These are phyloP conservation scores for Ispidina lecontei DNA, from an alignment of 2,797 vertebrate species.

Conservation along the genomic window DNA sequence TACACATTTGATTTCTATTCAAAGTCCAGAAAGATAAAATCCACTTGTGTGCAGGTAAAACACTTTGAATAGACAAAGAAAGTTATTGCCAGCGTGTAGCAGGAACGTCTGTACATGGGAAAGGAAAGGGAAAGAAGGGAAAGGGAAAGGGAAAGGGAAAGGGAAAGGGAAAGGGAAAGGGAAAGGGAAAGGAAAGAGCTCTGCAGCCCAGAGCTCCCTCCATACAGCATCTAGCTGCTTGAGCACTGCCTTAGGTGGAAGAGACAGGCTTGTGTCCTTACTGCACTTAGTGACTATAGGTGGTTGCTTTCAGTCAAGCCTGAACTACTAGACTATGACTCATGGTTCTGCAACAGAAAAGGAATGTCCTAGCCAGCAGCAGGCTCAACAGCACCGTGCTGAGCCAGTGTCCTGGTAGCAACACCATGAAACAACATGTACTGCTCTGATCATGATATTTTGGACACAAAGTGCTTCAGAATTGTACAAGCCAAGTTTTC, in stretches of 20 bases:
- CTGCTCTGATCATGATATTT: accelerated
- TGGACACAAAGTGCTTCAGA: background rate
- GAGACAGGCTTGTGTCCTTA: background rate
- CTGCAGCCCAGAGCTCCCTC: conserved; percentile 52
- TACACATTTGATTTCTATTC: conserved; percentile 31
- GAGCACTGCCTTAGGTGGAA: background rate
- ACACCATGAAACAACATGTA: background rate
- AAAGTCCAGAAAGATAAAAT: conserved; percentile 61
- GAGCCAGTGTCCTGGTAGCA: background rate
- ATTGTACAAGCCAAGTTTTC: background rate
- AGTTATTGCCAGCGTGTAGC: background rate
- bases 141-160: too few relatives aligned
- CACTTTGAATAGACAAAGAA: background rate
- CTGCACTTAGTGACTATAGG: background rate
- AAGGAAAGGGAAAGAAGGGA: background rate
- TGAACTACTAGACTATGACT: background rate
- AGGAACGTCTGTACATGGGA: conserved; percentile 45
- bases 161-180: background rate
- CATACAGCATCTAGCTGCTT: background rate
- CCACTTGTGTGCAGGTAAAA: conserved; percentile 28
- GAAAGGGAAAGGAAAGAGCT: background rate
- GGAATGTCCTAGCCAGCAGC: background rate
- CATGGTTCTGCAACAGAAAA: background rate
- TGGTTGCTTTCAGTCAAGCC: conserved; percentile 14
- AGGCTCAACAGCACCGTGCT: background rate